A percentile compares a stretch with the other conserved stretches of the same genome.
phyloP scores from a whole-genome alignment of 2,797 vertebrate genomes.

The Melanotaenia pygmaea region DNA sequence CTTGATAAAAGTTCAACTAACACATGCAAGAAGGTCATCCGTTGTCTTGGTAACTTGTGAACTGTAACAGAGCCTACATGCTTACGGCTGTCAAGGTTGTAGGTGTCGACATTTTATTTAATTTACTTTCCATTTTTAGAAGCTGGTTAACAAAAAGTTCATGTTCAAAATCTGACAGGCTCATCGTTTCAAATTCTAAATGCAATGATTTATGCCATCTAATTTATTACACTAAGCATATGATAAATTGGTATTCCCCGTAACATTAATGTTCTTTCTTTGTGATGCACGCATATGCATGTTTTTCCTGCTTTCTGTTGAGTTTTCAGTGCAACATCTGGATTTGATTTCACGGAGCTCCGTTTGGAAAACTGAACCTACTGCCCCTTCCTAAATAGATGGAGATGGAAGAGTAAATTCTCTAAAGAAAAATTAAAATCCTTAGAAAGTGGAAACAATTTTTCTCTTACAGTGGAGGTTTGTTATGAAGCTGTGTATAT shows the following conservation, averaged over 20 bases:
- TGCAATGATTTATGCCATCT: neutral
- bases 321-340: slow-evolving; percentile 59
- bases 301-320: slow-evolving; percentile 26
- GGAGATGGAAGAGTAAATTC: slow-evolving; percentile 14
- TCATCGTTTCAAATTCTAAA: neutral
- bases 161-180: neutral
- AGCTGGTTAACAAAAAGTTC: neutral
- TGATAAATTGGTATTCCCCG: neutral
- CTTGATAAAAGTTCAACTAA: slow-evolving; percentile 60
- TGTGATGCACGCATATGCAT: slow-evolving; percentile 12
- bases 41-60: slow-evolving; percentile 44
- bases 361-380: slow-evolving; percentile 24
- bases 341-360: slow-evolving; percentile 43
- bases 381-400: slow-evolving; percentile 20
- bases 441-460: slow-evolving; percentile 5
- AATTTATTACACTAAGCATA: neutral
- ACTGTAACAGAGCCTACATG: slow-evolving; percentile 24
- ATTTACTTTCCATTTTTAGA: slow-evolving; percentile 36
- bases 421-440: slow-evolving; percentile 16
- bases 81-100: slow-evolving; percentile 14
- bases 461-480: neutral
- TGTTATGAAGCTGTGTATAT: neutral
- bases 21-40: slow-evolving; percentile 70
- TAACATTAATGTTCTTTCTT: slow-evolving; percentile 11
- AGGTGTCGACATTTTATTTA: slow-evolving; percentile 42